Percentiles rank a stretch among this genome's conserved stretches.
These are phyloP conservation scores for Opisthocomus hoazin DNA, from an alignment of 2,113 vertebrate species.

Conservation along the genomic window DNA sequence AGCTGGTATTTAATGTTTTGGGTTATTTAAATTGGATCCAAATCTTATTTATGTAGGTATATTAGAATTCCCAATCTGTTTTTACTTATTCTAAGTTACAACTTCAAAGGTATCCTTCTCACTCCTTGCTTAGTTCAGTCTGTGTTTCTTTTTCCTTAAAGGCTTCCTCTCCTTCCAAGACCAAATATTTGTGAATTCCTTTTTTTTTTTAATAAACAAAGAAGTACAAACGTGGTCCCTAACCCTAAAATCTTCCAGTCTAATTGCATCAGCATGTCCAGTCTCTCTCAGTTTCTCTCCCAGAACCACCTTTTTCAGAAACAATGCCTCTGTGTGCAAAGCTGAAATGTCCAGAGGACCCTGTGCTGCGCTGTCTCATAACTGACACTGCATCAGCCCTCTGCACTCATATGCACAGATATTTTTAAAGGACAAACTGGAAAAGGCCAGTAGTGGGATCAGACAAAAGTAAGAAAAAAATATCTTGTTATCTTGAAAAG, in stretches of 20 bases:
- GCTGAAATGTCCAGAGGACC: neutral
- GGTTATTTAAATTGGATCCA: conserved; percentile 3
- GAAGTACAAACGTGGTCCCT: neutral
- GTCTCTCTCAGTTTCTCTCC: neutral
- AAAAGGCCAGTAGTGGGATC: neutral
- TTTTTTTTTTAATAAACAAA: neutral
- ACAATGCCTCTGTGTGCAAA: neutral
- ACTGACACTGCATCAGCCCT: neutral
- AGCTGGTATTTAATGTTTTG: neutral
- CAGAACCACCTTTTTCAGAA: neutral
- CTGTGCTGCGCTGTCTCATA: neutral
- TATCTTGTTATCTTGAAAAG: neutral
- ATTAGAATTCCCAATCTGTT: neutral
- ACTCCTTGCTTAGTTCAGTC: neutral
- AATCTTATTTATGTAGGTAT: neutral
- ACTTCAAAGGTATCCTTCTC: neutral
- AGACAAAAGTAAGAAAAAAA: neutral
- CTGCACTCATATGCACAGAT: neutral
- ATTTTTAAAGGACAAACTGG: neutral
- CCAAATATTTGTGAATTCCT: neutral
- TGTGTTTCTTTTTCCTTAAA: neutral
- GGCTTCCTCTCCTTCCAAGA: neutral
- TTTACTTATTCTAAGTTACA: neutral
- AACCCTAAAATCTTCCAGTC: neutral
- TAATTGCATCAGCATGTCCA: neutral